Conservation (phyloP, 2,113 vertebrate genomes). For the Callipepla californica region DNA sequence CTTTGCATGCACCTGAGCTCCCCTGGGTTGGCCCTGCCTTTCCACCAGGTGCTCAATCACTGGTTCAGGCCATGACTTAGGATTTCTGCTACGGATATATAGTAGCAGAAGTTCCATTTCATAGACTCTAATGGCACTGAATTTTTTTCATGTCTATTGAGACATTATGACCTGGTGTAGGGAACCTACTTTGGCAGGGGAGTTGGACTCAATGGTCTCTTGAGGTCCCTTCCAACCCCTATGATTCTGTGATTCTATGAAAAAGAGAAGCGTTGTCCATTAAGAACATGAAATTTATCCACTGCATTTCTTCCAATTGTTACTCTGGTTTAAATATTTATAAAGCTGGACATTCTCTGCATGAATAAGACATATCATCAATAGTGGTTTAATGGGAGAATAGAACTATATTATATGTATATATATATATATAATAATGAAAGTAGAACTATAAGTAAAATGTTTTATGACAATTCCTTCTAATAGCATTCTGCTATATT, state of each 20-base stretch:
- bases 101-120: not conserved
- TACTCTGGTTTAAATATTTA: slow-evolving; percentile 72
- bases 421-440: not conserved
- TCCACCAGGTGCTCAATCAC: too few species aligned
- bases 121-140: not conserved
- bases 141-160: not conserved
- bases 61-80: too few species aligned
- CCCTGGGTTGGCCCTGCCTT: too few species aligned
- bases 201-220: too few species aligned
- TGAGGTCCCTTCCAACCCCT: too few species aligned
- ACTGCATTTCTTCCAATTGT: slow-evolving; percentile 61
- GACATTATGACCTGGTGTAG: not conserved
- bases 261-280: slow-evolving; percentile 44
- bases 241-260: too few species aligned
- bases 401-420: not conserved
- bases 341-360: slow-evolving; percentile 59
- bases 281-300: slow-evolving; percentile 48
- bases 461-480: not conserved
- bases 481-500: not conserved
- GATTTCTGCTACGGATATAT: not conserved
- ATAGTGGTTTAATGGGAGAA: slow-evolving; percentile 22
- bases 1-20: too few species aligned
- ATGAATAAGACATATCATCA: slow-evolving; percentile 53
- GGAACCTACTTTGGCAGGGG: too few species aligned
- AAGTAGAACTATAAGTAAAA: slow-evolving; percentile 19